Percentiles rank a stretch among this genome's conserved stretches.
These are phyloP conservation scores for Pinna nobilis DNA, from an alignment of 1,140 invertebrate genomes.

Conservation along the genomic window DNA sequence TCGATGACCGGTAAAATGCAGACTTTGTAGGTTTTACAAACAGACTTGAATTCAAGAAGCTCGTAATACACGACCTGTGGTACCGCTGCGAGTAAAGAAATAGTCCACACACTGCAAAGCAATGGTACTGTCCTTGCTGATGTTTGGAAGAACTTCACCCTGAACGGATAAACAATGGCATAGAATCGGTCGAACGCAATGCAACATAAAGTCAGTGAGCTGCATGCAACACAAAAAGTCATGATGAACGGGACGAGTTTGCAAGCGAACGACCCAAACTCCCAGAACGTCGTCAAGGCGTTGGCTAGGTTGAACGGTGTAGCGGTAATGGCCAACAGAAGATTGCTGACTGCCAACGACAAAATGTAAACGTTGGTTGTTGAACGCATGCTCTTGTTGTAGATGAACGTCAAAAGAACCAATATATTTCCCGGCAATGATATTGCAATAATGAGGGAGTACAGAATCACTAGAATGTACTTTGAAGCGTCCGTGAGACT, in stretches of 20 bases:
- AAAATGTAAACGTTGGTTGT: conserved; percentile 61
- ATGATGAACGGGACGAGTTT: conserved; percentile 57
- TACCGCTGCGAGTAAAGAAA: conserved; percentile 81
- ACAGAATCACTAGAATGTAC: conserved; percentile 40
- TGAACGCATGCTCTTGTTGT: conserved; percentile 57
- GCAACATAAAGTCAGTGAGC: conserved; percentile 60
- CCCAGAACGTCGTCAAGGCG: conserved; percentile 50
- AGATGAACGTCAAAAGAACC: conserved; percentile 54
- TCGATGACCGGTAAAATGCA: conserved; percentile 37
- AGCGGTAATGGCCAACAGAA: conserved; percentile 51
- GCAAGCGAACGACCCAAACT: conserved; percentile 56
- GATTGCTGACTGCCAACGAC: conserved; percentile 57
- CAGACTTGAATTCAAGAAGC: conserved; percentile 18
- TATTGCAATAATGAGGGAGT: conserved; percentile 47
- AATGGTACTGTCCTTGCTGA: conserved; percentile 85
- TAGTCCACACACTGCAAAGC: conserved; percentile 91
- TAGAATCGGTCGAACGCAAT: conserved; percentile 64
- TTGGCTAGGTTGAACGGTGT: conserved; percentile 54
- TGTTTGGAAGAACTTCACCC: conserved; percentile 78
- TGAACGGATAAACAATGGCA: conserved; percentile 76
- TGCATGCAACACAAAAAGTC: conserved; percentile 57
- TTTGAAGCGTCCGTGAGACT: background rate
- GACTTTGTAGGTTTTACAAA: conserved; percentile 13
- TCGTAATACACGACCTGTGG: conserved; percentile 52
- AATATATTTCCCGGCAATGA: conserved; percentile 56